These are phyloP conservation scores for Tenebrio molitor DNA, from an alignment of 1,140 invertebrate species.

Conservation along the genomic window DNA sequence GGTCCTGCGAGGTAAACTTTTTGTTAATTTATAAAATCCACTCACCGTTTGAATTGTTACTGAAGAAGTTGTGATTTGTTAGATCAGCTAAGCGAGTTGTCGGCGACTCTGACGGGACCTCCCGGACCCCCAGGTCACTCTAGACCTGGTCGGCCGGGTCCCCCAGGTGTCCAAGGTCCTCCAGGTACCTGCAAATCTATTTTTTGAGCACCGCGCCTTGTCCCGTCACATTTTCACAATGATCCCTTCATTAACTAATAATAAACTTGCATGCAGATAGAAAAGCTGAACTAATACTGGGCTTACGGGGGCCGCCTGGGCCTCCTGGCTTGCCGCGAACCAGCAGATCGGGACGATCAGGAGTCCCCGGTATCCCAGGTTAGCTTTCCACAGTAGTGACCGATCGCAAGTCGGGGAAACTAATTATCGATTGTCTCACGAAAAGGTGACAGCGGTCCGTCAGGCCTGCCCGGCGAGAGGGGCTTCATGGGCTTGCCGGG, in stretches of 20 bases:
- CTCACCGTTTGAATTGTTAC: not conserved
- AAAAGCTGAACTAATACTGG: conserved; percentile 70
- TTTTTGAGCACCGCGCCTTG: not conserved
- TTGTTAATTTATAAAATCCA: conserved; percentile 13
- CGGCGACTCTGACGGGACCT: conserved; percentile 72
- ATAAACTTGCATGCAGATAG: conserved; percentile 67
- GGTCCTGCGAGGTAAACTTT: conserved; percentile 70
- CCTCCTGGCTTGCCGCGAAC: conserved; percentile 58
- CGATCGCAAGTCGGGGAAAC: not conserved
- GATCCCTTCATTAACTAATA: conserved; percentile 18
- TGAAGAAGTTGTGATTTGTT: not conserved
- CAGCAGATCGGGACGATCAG: conserved; percentile 61
- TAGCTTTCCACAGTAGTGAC: conserved; percentile 40
- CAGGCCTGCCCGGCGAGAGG: conserved; percentile 66
- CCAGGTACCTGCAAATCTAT: conserved; percentile 70
- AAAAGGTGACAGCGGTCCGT: conserved; percentile 62
- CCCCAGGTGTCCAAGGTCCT: conserved; percentile 73
- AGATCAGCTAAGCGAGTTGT: conserved; percentile 76
- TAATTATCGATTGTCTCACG: not conserved
- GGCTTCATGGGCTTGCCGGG: conserved; percentile 78
- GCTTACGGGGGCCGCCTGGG: conserved; percentile 63
- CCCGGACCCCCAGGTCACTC: conserved; percentile 74
- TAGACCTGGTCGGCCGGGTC: conserved; percentile 72
- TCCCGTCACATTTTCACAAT: not conserved
- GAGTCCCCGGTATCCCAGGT: conserved; percentile 64